A percentile compares a stretch with the other conserved stretches of the same genome.
Evolutionary conservation across 2,888 invertebrate genomes (phyloP).

Genomic region (Neocrepidodera transversa): DNA sequence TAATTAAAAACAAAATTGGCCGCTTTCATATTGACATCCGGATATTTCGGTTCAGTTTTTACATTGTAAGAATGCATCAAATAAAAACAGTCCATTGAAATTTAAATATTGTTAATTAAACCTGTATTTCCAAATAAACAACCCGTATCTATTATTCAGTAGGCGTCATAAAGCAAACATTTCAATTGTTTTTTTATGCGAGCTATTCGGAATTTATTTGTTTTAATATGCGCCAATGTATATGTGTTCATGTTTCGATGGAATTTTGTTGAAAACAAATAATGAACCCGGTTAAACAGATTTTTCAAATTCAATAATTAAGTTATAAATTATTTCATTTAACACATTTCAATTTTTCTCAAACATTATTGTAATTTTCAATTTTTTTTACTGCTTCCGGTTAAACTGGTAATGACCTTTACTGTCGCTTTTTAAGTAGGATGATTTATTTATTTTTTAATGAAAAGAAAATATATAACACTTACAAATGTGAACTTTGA

Average conservation of each 20-base stretch:
- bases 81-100: conserved; percentile 29
- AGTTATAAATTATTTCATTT: neutral
- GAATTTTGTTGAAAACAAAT: conserved; percentile 8
- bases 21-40: conserved; percentile 31
- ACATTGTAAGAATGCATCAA: conserved; percentile 30
- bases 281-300: conserved; percentile 2
- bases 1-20: conserved; percentile 47
- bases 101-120: conserved; percentile 34
- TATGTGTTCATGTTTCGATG: conserved; percentile 1
- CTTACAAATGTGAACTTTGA: too few relatives aligned
- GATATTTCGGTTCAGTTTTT: conserved; percentile 33
- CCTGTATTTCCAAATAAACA: conserved; percentile 28
- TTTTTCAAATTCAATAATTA: neutral
- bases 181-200: conserved; percentile 23
- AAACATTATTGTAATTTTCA: too few relatives aligned
- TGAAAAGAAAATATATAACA: too few relatives aligned
- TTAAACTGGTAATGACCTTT: too few relatives aligned
- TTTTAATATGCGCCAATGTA: conserved; percentile 1
- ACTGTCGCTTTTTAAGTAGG: too few relatives aligned
- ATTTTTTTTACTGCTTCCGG: too few relatives aligned
- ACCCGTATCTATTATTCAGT: conserved; percentile 24
- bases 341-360: too few relatives aligned
- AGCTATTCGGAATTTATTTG: conserved; percentile 14
- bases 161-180: conserved; percentile 15
- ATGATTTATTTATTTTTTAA: too few relatives aligned